Evolutionary conservation across 2,113 vertebrate genomes (phyloP), one percentile per base, ranked within the genome.

Genomic region (Ardeotis arabs): DNA sequence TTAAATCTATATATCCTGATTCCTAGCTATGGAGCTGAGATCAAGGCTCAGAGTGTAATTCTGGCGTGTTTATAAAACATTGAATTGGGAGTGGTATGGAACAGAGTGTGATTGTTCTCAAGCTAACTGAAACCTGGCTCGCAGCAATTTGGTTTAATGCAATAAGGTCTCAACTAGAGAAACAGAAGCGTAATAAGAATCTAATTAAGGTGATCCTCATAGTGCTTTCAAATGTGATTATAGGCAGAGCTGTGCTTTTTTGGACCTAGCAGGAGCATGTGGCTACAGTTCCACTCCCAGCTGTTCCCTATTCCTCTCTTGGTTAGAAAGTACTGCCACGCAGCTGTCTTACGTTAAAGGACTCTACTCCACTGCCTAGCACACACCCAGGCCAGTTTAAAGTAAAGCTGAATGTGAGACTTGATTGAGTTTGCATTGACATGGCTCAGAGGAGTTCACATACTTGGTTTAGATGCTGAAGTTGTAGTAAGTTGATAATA

Each of bases 371-470:
- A 45, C 29, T 35, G 25, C 49, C 35, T 29, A 35, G 12, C 17
- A 39, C 37, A 47, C 22, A 41, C 6, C 12, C 18, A 13, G 10
- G 5, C 44, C 44, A 33, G 7, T 41, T 33, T 78, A 68, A 62
- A 82, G 27, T 22, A 41, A 44, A 87, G 29, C 8, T 50, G 35
- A 55, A 44, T 23, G 16, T 19, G 27, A 67, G 23, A 39, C 20
- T 27, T 18, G 41, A 31, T 20, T 49, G 53, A 78, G 49, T 56
- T 87, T 73, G 17, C 19, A 14, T 4, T 67, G 22, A 53, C 25
- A 5, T 37, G 22, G 13, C 25, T 55, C 0, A 0, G 25, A 44
- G 39, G 31, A 25, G 64, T 50, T 60, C 14, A 15, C 14, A 3
- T 22, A 8, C 8, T 14, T 49, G 23, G 5, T 22, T 82, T 83